phyloP scores from a whole-genome alignment of 2,797 vertebrate species.

The Philypnodon macrostomus region DNA sequence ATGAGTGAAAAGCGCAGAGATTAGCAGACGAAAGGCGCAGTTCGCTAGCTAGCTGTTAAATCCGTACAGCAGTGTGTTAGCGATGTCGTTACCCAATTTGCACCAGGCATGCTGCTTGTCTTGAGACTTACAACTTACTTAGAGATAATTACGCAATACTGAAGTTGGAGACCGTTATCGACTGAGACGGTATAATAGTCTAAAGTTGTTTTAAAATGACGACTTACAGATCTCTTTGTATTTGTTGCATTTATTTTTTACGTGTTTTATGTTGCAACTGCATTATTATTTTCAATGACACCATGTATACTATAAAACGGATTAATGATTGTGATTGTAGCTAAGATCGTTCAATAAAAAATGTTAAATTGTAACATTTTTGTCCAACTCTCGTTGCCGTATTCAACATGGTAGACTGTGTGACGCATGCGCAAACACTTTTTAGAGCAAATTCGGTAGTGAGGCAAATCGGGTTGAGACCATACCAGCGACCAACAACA shows the following conservation, averaged over 20 bases:
- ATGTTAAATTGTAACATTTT: background rate
- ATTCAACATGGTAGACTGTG: constrained; percentile 3
- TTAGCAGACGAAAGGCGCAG: constrained; percentile 34
- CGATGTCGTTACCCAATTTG: constrained; percentile 13
- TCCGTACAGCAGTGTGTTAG: constrained; percentile 42
- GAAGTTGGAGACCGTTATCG: no score
- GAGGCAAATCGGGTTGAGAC: constrained; percentile 7
- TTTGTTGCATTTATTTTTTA: no score
- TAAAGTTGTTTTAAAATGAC: background rate
- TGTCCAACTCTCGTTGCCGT: constrained; percentile 9
- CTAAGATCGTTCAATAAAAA: background rate
- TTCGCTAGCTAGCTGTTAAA: constrained; percentile 54
- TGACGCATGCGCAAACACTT: constrained; percentile 8
- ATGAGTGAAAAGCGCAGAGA: constrained; percentile 56
- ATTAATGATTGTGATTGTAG: no score
- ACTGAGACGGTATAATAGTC: no score
- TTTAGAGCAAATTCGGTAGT: constrained; percentile 5
- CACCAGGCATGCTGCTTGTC: constrained; percentile 5
- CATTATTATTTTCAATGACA: no score
- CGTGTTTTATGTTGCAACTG: no score
- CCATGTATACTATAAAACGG: no score
- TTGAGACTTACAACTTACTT: background rate
- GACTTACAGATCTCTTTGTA: no score
- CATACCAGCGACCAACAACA: constrained; percentile 54
- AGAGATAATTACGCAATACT: no score